phyloP scores from a whole-genome alignment of 2,797 vertebrate species.

The Morus bassanus region DNA sequence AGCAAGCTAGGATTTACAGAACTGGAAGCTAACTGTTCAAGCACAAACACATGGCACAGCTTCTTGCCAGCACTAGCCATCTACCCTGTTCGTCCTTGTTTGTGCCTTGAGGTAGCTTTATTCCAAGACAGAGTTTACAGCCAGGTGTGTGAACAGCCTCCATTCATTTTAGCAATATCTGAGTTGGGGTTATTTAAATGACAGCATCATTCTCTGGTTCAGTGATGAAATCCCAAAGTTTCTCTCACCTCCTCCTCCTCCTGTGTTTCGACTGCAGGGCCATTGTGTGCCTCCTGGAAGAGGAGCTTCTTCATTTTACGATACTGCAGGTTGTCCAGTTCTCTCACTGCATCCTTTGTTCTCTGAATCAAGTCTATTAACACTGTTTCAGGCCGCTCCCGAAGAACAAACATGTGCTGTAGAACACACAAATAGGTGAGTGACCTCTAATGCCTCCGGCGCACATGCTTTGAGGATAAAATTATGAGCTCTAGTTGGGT shows the following conservation, averaged over 20 bases:
- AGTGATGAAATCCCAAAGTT: background rate
- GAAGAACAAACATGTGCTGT: conserved; percentile 96
- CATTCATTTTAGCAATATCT: background rate
- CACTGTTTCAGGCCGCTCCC: conserved; percentile 93
- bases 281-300: conserved; percentile 97
- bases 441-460: background rate
- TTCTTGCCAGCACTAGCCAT: conserved; percentile 9
- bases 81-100: background rate
- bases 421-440: conserved; percentile 2
- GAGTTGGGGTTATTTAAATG: background rate
- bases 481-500: background rate
- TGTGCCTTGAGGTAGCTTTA: conserved; percentile 19
- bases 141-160: conserved; percentile 6
- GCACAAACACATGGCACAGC: background rate
- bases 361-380: conserved; percentile 96
- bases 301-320: conserved; percentile 99
- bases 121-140: background rate
- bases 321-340: conserved; percentile 98
- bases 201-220: background rate
- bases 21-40: conserved; percentile 12
- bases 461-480: background rate
- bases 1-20: background rate
- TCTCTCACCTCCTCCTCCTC: conserved; percentile 94
- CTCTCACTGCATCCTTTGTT: conserved; percentile 97
- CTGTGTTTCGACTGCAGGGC: conserved; percentile 90